Evolutionary conservation across 2,113 vertebrate species (phyloP).

Genomic region (Opisthocomus hoazin): DNA sequence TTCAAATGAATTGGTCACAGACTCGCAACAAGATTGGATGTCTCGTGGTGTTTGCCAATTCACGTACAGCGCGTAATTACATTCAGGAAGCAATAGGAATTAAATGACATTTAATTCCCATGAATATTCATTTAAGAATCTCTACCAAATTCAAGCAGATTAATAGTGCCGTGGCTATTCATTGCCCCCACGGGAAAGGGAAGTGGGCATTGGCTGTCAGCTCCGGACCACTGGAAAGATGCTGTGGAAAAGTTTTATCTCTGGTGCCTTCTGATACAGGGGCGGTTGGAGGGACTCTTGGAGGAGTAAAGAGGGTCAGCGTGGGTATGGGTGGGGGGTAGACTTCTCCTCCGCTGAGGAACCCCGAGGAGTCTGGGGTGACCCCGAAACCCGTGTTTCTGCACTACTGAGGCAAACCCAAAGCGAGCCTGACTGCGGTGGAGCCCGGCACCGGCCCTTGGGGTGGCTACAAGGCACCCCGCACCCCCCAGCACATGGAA

Average conservation of each 20-base stretch:
- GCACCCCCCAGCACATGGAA: not conserved
- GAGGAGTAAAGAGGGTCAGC: not conserved
- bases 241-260: not conserved
- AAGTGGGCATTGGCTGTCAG: constrained; percentile 16
- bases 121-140: constrained; percentile 54
- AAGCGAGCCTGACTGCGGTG: not conserved
- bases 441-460: not conserved
- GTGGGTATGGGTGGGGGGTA: accelerated
- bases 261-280: not conserved
- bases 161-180: constrained; percentile 32
- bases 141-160: constrained; percentile 45
- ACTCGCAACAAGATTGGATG: not conserved
- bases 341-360: not conserved
- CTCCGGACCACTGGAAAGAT: not conserved
- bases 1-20: not conserved
- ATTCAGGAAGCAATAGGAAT: constrained; percentile 52
- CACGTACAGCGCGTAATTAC: not conserved
- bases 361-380: not conserved
- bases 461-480: not conserved
- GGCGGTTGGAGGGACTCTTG: not conserved
- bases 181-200: constrained; percentile 36
- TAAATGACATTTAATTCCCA: constrained; percentile 54
- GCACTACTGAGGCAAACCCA: not conserved
- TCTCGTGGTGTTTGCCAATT: constrained; percentile 41
- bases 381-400: not conserved